These are phyloP conservation scores for Periplaneta americana DNA, from an alignment of 1,140 invertebrate species.

Conservation along the genomic window DNA sequence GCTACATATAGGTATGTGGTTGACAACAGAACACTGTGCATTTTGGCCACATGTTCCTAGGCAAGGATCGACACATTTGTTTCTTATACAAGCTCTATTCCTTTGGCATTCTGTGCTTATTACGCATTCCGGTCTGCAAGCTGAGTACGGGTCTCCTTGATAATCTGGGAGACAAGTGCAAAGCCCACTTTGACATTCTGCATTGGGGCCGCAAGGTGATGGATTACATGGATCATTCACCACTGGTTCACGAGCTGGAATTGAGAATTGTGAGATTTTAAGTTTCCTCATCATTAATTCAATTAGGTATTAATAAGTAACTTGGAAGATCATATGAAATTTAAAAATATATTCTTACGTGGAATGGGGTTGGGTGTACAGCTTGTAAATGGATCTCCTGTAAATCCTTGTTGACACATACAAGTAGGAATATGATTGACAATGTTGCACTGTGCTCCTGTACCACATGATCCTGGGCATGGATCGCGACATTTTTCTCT, in stretches of 20 bases:
- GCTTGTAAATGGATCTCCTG: constrained; percentile 51
- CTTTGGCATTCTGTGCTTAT: constrained; percentile 63
- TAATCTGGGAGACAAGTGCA: constrained; percentile 67
- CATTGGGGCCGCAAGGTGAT: constrained; percentile 31
- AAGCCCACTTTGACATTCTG: constrained; percentile 43
- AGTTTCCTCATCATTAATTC: too few species aligned
- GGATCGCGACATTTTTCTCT: constrained; percentile 66
- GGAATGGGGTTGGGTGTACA: constrained; percentile 42
- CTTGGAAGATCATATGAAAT: too few species aligned
- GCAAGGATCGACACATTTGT: constrained; percentile 67
- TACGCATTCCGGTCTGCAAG: constrained; percentile 65
- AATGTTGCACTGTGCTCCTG: constrained; percentile 49
- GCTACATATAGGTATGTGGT: constrained; percentile 68
- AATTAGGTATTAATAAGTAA: too few species aligned
- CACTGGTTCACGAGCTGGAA: constrained; percentile 23
- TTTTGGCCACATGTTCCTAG: constrained; percentile 65
- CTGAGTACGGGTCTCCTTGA: constrained; percentile 66
- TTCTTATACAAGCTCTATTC: constrained; percentile 58
- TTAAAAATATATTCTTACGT: constrained; percentile 31
- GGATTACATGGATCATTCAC: constrained; percentile 28
- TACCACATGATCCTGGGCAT: constrained; percentile 67
- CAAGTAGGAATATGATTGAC: constrained; percentile 51
- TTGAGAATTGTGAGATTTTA: constrained; percentile 7
- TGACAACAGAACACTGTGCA: constrained; percentile 65
- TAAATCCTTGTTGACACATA: constrained; percentile 47